Evolutionary conservation across 2,113 vertebrate genomes (phyloP).

Genomic region (Nycticorax nycticorax): DNA sequence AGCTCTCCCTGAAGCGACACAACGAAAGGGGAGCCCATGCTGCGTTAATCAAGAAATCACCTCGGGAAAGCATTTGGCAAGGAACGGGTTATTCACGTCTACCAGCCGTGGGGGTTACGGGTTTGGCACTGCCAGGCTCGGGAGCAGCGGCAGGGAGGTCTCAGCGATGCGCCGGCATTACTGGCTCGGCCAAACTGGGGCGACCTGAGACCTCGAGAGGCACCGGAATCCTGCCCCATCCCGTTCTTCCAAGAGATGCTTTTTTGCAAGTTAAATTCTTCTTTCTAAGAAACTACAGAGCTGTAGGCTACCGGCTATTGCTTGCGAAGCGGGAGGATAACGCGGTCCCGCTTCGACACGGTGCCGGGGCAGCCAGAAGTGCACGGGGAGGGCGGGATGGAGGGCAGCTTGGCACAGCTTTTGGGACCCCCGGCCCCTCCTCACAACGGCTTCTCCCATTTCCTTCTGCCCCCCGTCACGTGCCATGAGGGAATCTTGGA

Average conservation of each 20-base stretch:
- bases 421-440: background rate
- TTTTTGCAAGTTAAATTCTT: background rate
- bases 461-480: background rate
- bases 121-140: background rate
- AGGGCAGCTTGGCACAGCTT: background rate
- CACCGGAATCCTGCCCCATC: background rate
- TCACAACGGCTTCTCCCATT: background rate
- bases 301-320: background rate
- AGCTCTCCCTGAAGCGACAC: conserved; percentile 83
- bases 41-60: background rate
- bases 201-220: rapidly evolving
- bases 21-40: background rate
- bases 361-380: background rate
- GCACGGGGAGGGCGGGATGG: background rate
- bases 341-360: rapidly evolving
- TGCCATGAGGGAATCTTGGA: background rate
- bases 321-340: background rate
- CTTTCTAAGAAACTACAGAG: background rate
- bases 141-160: background rate
- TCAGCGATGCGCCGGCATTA: background rate
- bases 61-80: background rate
- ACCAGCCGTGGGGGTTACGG: too few relatives aligned
- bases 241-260: background rate
- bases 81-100: background rate
- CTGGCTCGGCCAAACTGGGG: background rate